These are phyloP conservation scores for Chironex yamaguchii DNA, from an alignment of 30 jellyfish, hydroid and myxozoan species.

Conservation along the genomic window DNA sequence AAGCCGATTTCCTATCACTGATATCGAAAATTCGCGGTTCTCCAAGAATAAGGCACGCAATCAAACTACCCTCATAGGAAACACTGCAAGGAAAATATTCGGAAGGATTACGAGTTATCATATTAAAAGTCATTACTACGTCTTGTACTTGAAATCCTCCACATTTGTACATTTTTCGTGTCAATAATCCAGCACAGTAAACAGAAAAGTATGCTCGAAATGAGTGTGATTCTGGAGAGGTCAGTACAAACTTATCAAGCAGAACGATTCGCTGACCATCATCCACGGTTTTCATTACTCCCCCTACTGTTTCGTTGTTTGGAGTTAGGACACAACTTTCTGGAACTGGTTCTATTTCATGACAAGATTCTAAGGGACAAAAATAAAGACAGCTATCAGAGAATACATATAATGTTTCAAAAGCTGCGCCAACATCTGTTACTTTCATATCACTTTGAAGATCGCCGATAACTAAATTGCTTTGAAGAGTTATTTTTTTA, in stretches of 20 bases:
- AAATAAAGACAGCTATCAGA: conserved; percentile 93
- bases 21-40: conserved; percentile 98
- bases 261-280: conserved; percentile 90
- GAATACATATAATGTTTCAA: conserved; percentile 83
- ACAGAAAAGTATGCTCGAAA: conserved; percentile 85
- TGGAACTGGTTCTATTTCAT: conserved; percentile 84
- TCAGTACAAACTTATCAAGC: conserved; percentile 76
- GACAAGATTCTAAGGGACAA: conserved; percentile 87
- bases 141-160: conserved; percentile 95
- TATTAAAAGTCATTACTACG: conserved; percentile 88
- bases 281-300: conserved; percentile 76
- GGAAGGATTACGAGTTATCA: conserved; percentile 88
- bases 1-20: conserved; percentile 96
- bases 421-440: conserved; percentile 88
- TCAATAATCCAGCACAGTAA: conserved; percentile 80
- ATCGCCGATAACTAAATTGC: conserved; percentile 93
- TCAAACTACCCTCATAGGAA: conserved; percentile 82
- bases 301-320: conserved; percentile 91
- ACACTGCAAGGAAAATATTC: conserved; percentile 93
- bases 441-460: conserved; percentile 82
- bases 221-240: conserved; percentile 87
- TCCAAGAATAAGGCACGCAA: conserved; percentile 93
- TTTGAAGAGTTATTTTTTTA: conserved; percentile 74
- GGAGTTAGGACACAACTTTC: conserved; percentile 97
- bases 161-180: conserved; percentile 86